Base-by-base conservation (phyloP, 2,888 invertebrate species). In the Xylophagus ater region DNA sequence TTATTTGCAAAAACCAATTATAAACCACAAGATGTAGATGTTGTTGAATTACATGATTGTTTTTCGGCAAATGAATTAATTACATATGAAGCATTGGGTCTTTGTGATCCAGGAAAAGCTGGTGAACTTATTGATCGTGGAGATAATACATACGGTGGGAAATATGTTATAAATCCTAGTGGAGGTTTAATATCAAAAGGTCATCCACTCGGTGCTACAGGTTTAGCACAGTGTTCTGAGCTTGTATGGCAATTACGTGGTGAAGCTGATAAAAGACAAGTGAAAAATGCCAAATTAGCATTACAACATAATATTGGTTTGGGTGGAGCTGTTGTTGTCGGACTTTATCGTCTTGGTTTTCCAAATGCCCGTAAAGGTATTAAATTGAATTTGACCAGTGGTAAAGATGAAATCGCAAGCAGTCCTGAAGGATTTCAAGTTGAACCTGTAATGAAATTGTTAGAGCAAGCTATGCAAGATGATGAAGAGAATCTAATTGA, bases 111-210 rank as follows among this genome's bases (percentile, higher is more conserved):
- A 49, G 96, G 96, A 14, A 79, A 89, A 65, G 97, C 88, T 1
- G 92, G 85, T 9, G 84, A 86, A 54, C 73, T 98, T 46, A 78
- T 98, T 46, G 97, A 98, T 61, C 73, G 80, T 4, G 92, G 90
- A 1, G 86, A 96, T 58, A 98, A 97, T 61, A 98, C 98, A 0
- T 98, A 98, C 54, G 76, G 97, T 20, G 98, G 98, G 15, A 84
- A 86, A 60, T 92, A 83, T 60, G 97, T 98, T 4, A 74, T 98
- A n/a, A 98, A 98, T 66, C 98, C 98, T 1, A 94, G 94, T 57
- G 98, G 96, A 35, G 98, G 98, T n/a, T 73, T 98, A 30, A 97
- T 97, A 47, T 94, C 96, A 1, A 98, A 98, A 66, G 96, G 96
- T 0, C 97, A 97, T 74, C 97, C 96, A 10, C 69, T 97, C 40